Evolutionary conservation across 2,888 invertebrate genomes (phyloP), one percentile per base, ranked within the genome.

Genomic region (Acleris holmiana): DNA sequence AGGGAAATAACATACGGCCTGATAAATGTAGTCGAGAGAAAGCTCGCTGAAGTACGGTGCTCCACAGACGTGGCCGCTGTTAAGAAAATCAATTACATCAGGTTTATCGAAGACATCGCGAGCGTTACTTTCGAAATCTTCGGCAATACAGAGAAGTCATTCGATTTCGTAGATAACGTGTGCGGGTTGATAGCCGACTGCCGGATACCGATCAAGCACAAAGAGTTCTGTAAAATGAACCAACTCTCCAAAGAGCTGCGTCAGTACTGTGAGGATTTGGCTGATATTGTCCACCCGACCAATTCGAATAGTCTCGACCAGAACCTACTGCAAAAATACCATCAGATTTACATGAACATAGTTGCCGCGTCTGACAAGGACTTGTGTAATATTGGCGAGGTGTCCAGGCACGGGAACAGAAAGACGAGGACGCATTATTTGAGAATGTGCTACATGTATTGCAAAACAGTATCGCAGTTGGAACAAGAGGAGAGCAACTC

Each of bases 391-490:
- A 79, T 91, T 2, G 79, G 81, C 1, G 92, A 92, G 70, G 86
- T 91, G 13, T 82, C 80, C 35, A 82, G 86, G 4, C 83, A 86
- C 29, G 84, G 84, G 0, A 85, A 75, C 15, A 92, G 83, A 63
- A 92, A 91, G 68, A 73, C 86, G 17, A 84, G 88, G 73, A 86
- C 78, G 63, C 91, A 89, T 61, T 94, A 93, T 74, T 78, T 94
- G 54, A 85, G 89, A 72, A 93, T 93, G 83, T 88, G 94, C 68
- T 93, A 93, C 72, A 93, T 93, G 78, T 94, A 94, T 72, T 86
- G 94, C 58, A 94, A 93, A 80, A 93, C 93, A 0, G 93, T 94
- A 41, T 91, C 93, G 0, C 93, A 93, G 72, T 77, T 94, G 21
- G 86, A 88, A 69, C 85, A 86, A 62, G 86, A 91, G 64, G 86